These are phyloP conservation scores for Tiliacea aurago DNA, from an alignment of 2,888 invertebrate species.

Conservation along the genomic window DNA sequence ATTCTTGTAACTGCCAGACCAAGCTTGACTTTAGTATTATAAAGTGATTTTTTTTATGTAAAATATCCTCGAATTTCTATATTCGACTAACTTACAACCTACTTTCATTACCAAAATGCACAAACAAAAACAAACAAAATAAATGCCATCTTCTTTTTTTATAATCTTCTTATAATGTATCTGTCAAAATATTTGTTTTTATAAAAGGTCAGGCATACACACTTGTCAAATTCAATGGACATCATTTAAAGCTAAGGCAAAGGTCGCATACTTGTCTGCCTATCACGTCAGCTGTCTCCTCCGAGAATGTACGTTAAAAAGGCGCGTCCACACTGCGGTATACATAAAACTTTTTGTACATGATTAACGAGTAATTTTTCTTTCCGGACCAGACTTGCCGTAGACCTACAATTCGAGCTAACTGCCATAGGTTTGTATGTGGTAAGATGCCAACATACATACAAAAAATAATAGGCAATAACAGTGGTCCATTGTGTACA, in stretches of 20 bases:
- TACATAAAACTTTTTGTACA: conserved; percentile 60
- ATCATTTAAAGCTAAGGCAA: conserved; percentile 11
- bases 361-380: conserved; percentile 86
- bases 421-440: conserved; percentile 89
- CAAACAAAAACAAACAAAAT: conserved; percentile 2
- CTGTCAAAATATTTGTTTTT: not conserved
- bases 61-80: conserved; percentile 37
- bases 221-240: conserved; percentile 2
- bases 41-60: not conserved
- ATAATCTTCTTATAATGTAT: not conserved
- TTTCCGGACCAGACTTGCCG: conserved; percentile 86
- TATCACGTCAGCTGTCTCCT: conserved; percentile 37
- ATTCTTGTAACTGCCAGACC: conserved; percentile 44
- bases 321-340: conserved; percentile 61
- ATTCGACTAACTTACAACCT: not conserved
- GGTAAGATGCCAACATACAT: conserved; percentile 90
- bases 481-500: conserved; percentile 48
- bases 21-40: conserved; percentile 13
- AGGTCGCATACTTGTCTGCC: conserved; percentile 3
- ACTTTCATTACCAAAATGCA: conserved; percentile 1
- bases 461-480: conserved; percentile 60
- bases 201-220: not conserved
- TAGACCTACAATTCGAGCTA: conserved; percentile 78
- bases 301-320: conserved; percentile 49
- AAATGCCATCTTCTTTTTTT: conserved; percentile 16